Conservation (phyloP, 2,113 vertebrate species). For the Gadus macrocephalus region DNA sequence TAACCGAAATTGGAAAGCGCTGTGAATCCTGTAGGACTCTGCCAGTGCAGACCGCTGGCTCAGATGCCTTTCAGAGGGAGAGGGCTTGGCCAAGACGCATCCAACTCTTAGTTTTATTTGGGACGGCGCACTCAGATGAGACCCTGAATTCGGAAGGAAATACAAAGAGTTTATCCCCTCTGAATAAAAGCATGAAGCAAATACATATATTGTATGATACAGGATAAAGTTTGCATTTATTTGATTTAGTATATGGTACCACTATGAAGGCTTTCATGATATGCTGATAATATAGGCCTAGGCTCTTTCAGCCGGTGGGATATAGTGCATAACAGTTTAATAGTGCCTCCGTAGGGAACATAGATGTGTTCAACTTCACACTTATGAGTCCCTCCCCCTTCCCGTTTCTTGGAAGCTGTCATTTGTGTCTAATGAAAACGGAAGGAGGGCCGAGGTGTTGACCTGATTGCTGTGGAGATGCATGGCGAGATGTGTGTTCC, state of each 20-base stretch:
- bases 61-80: constrained; percentile 42
- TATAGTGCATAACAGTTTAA: too few species aligned
- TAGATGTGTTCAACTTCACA: constrained; percentile 38
- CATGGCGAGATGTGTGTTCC: constrained; percentile 6
- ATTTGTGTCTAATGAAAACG: constrained; percentile 58
- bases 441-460: constrained; percentile 51
- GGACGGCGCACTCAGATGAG: too few species aligned
- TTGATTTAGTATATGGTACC: too few species aligned
- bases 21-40: constrained; percentile 20
- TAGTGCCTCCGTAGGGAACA: constrained; percentile 40
- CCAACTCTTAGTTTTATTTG: constrained; percentile 21
- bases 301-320: too few species aligned
- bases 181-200: too few species aligned
- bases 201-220: too few species aligned
- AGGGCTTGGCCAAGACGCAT: constrained; percentile 51
- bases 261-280: too few species aligned
- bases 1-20: constrained; percentile 30
- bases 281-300: too few species aligned
- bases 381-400: constrained; percentile 10
- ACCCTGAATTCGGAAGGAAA: too few species aligned
- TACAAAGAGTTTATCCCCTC: too few species aligned
- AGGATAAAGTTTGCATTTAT: too few species aligned
- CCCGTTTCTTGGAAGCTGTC: constrained; percentile 26
- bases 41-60: constrained; percentile 37
- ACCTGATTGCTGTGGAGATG: constrained; percentile 39